Evolutionary conservation across 30 jellyfish, hydroid and myxozoan genomes (phyloP).

Genomic region (Cassiopea andromeda): DNA sequence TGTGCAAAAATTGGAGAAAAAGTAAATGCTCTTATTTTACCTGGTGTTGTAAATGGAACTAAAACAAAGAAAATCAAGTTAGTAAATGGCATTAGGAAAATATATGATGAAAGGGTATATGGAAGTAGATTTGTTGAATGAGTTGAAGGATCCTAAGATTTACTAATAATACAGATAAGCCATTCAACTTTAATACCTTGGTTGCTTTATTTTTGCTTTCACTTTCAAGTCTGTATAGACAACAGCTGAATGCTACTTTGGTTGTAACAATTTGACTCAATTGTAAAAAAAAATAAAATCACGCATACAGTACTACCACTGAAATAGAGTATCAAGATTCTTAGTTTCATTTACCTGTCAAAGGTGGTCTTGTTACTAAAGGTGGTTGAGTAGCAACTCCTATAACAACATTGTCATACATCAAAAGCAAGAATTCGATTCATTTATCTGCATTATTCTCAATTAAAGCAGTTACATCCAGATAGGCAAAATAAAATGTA

Average conservation of each 20-base stretch:
- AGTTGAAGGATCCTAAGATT: background rate
- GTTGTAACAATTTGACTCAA: too few relatives aligned
- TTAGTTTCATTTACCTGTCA: slow-evolving; percentile 11
- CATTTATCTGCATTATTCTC: too few relatives aligned
- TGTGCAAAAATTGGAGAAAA: too few relatives aligned
- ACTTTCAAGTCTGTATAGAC: background rate
- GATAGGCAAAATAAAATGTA: background rate
- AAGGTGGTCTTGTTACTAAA: slow-evolving; percentile 61
- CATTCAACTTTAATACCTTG: background rate
- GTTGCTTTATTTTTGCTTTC: background rate
- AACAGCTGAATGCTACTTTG: background rate
- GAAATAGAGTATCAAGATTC: background rate
- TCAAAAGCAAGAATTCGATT: too few relatives aligned
- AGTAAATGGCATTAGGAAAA: background rate
- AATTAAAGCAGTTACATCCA: too few relatives aligned
- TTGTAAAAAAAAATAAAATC: background rate
- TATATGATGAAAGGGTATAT: too few relatives aligned
- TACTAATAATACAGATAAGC: background rate
- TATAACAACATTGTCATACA: background rate
- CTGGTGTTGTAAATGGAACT: slow-evolving; percentile 42
- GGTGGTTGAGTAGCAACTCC: slow-evolving; percentile 58
- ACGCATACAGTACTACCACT: background rate
- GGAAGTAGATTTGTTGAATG: too few relatives aligned
- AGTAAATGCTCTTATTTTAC: background rate
- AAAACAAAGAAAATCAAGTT: background rate